phyloP scores from a whole-genome alignment of 2,113 vertebrate species.

The Gambusia affinis region DNA sequence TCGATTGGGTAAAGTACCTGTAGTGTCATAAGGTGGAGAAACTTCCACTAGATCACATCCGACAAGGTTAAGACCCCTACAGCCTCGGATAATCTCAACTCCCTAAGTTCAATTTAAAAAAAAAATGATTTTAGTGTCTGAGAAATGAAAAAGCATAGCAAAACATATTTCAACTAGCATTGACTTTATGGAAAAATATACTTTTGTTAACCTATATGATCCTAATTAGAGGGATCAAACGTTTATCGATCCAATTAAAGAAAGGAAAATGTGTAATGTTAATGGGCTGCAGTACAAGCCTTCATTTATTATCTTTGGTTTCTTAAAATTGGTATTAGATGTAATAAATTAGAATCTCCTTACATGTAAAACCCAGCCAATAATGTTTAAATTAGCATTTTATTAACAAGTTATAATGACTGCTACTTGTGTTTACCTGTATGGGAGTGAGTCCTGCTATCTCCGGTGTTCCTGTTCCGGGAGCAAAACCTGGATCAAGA shows the following conservation, averaged over 20 bases:
- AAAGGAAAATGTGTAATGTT: too few relatives aligned
- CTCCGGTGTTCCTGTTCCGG: slow-evolving; percentile 92
- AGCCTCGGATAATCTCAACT: slow-evolving; percentile 93
- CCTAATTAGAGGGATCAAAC: neutral
- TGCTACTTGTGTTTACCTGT: slow-evolving; percentile 80
- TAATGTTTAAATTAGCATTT: neutral
- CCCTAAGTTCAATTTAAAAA: slow-evolving; percentile 76
- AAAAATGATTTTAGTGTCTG: neutral
- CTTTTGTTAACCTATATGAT: neutral
- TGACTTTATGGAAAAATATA: neutral
- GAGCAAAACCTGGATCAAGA: slow-evolving; percentile 91
- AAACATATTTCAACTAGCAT: neutral
- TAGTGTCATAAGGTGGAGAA: slow-evolving; percentile 87
- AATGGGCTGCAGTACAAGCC: too few relatives aligned
- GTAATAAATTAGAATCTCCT: too few relatives aligned
- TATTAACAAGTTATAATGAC: neutral
- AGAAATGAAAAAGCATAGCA: neutral
- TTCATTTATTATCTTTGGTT: too few relatives aligned
- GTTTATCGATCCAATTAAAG: too few relatives aligned
- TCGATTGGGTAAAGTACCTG: slow-evolving; percentile 79
- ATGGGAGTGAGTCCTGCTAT: slow-evolving; percentile 90
- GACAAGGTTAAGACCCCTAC: slow-evolving; percentile 87
- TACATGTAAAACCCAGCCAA: too few relatives aligned
- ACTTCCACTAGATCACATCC: slow-evolving; percentile 96
- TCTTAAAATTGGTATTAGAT: too few relatives aligned